Percentiles rank a stretch among this genome's conserved stretches.
phyloP scores from a whole-genome alignment of 2,113 vertebrate genomes.

The Pseudorhombus dupliciocellatus region DNA sequence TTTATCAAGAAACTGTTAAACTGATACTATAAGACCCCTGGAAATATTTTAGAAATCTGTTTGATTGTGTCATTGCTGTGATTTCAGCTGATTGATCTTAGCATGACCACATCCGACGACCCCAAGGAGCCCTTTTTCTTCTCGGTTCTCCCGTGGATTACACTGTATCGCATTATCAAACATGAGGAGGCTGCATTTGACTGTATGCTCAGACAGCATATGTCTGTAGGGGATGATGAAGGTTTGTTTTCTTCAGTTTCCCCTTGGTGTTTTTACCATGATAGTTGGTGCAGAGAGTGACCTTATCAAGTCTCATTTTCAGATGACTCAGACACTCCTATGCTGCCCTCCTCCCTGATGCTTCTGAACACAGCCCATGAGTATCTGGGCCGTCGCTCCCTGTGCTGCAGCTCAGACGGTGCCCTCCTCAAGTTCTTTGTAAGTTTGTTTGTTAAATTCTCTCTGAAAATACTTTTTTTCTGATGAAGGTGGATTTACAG shows the following conservation, averaged over 20 bases:
- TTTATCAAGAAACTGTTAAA: background rate
- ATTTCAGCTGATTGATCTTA: constrained; percentile 91
- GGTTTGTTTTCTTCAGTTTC: constrained; percentile 76
- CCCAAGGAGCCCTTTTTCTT: constrained; percentile 92
- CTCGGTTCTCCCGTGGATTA: constrained; percentile 95
- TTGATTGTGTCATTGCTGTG: background rate
- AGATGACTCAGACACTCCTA: constrained; percentile 83
- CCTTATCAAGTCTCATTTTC: constrained; percentile 31
- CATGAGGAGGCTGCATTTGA: constrained; percentile 90
- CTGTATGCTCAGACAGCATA: constrained; percentile 86
- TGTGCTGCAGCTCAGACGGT: constrained; percentile 95
- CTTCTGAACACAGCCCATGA: constrained; percentile 96
- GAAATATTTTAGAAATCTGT: background rate
- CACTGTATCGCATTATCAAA: constrained; percentile 91
- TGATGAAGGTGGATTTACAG: background rate
- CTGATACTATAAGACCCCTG: background rate
- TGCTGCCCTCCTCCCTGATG: constrained; percentile 96
- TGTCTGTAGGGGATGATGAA: constrained; percentile 83
- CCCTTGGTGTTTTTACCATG: background rate
- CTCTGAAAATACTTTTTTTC: background rate
- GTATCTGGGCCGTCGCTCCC: constrained; percentile 91
- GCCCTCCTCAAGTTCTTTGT: constrained; percentile 95
- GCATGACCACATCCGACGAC: constrained; percentile 93
- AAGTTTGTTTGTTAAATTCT: constrained; percentile 67
- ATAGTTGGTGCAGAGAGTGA: constrained; percentile 24